These are phyloP conservation scores for Anodontia alba DNA, from an alignment of 2,888 invertebrate species.

Conservation along the genomic window DNA sequence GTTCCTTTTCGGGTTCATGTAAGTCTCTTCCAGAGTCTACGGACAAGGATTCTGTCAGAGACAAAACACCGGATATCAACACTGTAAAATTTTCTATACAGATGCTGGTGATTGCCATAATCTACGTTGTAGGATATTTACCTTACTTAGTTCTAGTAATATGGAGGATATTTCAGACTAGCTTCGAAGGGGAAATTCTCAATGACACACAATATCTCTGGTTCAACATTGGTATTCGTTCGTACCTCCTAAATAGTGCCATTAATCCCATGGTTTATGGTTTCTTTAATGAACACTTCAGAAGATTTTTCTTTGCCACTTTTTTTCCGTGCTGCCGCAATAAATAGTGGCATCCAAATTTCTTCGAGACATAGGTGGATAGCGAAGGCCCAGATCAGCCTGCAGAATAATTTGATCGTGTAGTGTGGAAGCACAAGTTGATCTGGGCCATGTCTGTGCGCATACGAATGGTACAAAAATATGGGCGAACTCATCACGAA, in stretches of 20 bases:
- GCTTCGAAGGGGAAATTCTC: conserved; percentile 52
- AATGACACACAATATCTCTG: conserved; percentile 41
- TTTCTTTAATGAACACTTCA: conserved; percentile 64
- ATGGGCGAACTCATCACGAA: too few species aligned
- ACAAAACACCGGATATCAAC: not conserved
- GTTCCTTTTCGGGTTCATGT: not conserved
- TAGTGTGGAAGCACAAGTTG: too few species aligned
- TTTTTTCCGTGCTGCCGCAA: conserved; percentile 36
- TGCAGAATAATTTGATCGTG: too few species aligned
- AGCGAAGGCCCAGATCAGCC: too few species aligned
- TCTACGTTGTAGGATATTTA: conserved; percentile 64
- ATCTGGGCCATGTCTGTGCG: too few species aligned
- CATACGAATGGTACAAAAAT: too few species aligned
- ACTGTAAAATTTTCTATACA: not conserved
- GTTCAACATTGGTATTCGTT: conserved; percentile 62
- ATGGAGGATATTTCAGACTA: conserved; percentile 56
- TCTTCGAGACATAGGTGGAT: too few species aligned
- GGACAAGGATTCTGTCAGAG: not conserved
- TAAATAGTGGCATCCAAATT: too few species aligned
- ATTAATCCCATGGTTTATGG: conserved; percentile 67
- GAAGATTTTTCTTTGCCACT: conserved; percentile 50
- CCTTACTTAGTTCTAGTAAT: conserved; percentile 60
- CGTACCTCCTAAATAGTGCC: conserved; percentile 62
- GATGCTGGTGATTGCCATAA: conserved; percentile 58
- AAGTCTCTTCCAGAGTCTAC: not conserved